These are phyloP conservation scores for Dicerorhinus sumatrensis DNA, from an alignment of 2,113 vertebrate species.

Conservation along the genomic window DNA sequence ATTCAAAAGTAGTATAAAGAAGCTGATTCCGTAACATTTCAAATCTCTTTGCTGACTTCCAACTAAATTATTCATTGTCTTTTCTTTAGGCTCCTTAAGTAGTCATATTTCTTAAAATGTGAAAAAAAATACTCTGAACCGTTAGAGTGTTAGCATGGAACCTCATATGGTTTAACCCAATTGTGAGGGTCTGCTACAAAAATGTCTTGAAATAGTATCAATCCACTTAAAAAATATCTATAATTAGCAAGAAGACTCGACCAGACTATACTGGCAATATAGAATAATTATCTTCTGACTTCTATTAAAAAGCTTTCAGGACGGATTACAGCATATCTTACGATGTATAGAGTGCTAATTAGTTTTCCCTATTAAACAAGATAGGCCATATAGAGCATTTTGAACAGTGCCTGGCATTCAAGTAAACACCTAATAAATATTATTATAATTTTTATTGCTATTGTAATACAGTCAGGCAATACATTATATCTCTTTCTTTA, in stretches of 20 bases:
- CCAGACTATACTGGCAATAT: neutral
- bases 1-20: conserved; percentile 51
- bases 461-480: neutral
- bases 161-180: neutral
- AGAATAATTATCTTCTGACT: neutral
- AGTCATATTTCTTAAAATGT: conserved; percentile 1
- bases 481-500: neutral
- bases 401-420: neutral
- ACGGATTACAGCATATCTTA: neutral
- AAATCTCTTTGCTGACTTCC: conserved; percentile 42
- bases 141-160: neutral
- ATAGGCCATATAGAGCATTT: neutral
- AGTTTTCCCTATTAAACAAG: neutral
- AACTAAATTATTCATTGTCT: conserved; percentile 70
- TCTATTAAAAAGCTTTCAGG: neutral
- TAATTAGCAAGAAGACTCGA: neutral
- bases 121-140: neutral
- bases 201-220: neutral
- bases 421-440: neutral
- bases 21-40: neutral
- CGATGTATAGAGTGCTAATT: neutral
- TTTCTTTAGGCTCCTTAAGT: neutral
- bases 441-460: neutral
- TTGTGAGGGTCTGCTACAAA: neutral
- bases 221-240: neutral